Base-by-base conservation (phyloP, 92 coral and sea anemone genomes). In the Galaxea fascicularis region DNA sequence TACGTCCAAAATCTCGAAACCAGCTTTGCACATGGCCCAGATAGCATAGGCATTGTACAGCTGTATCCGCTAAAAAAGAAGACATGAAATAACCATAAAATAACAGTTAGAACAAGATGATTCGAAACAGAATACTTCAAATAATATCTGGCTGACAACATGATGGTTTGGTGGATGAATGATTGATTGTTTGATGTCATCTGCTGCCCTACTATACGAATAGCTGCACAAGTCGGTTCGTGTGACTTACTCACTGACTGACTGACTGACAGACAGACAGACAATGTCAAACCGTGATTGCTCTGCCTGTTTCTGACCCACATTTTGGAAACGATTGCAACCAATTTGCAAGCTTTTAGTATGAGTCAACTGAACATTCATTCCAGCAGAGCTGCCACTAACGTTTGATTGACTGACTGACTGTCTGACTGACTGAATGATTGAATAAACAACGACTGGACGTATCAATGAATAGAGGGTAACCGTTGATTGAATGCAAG, bases 21-120 rank as follows among this genome's bases (percentile, higher is more conserved):
- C 85, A 30, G 85, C 85, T 29, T 70, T 81, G 13, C 85, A 81
- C 85, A 81, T 81, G 78, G 85, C 85, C 85, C 85, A 81, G 6
- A 20, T 71, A 27, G 85, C 47, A 77, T 81, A 81, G 5, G 85
- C 85, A 4, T 81, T 81, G 78, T 69, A 81, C n/a, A 81, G n/a
- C 31, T 70, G 85, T 56, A 81, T 81, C 1, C 85, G 85, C 85
- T 81, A 31, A 30, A 74, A 16, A 1, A 41, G 16, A 7, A 57
- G 14, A 26, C 69, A 21, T 29, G 16, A 56, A 1, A 41, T 0
- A 11, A 18, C 18, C 20, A 13, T 1, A 25, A 10, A 11, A 21
- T 72, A 0, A 46, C 46, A 25, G 11, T 28, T 1, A 2, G 4
- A 4, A 30, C 46, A 0, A 18, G 29, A 30, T 4, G 25, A 39